Evolutionary conservation across 2,797 vertebrate genomes (phyloP), one percentile per base, ranked within the genome.

Genomic region (Martes flavigula): DNA sequence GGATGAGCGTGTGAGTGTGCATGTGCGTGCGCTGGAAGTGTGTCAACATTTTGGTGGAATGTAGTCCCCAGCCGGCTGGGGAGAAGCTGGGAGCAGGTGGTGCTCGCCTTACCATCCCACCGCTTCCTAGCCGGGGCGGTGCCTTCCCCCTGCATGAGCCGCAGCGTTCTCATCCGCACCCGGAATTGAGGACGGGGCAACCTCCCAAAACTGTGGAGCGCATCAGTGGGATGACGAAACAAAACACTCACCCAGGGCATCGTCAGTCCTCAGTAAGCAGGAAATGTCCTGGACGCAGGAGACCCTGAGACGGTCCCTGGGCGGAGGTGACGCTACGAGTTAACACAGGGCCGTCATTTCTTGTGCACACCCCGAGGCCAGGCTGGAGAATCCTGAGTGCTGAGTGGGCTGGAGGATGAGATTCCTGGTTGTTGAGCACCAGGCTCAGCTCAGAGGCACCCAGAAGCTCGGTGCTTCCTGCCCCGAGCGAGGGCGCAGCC

Each of bases 91-190:
- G 23, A 4, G 73, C 85, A 23, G 48, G 81, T 51, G 70, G 9
- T 1, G 11, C 12, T 46, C 25, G 15, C 6, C 0, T 51, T 18
- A 38, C 35, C 12, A 6, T 18, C 27, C 25, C 7, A 3, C 32
- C 7, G 20, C 70, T 30, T 32, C 43, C 75, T 77, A 27, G 14
- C 11, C 6, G 6, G 7, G 27, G 58, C 56, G 38, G 2, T 12
- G 77, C 35, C 35, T 27, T 48, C 46, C 4, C 75, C 51, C n/a
- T 8, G 2, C 64, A 43, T 56, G 27, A 72, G 73, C 17, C 62
- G 4, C 46, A 27, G 43, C 79, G 75, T 51, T 56, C 43, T 8
- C 27, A 38, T 73, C 60, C 13, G 14, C 78, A 15, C 32, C 62
- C 5, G 2, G 62, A 40, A 17, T 8, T 32, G 79, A 43, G 38